Conservation (phyloP, 2,113 vertebrate species). For the Ammodytes marinus region DNA sequence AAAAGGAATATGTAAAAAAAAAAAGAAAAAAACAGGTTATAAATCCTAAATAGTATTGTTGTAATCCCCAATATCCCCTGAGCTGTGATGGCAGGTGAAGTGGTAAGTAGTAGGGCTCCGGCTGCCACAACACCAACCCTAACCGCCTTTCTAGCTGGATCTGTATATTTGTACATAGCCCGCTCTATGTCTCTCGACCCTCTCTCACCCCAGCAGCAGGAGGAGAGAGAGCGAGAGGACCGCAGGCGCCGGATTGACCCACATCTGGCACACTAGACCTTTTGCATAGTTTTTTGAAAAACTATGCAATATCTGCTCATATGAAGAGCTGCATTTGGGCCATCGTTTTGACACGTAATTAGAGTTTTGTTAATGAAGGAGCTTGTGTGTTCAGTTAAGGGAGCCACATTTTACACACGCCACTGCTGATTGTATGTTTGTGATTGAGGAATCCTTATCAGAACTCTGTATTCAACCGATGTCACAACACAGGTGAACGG, state of each 20-base stretch:
- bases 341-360: background rate
- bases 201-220: background rate
- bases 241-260: slow-evolving; percentile 55
- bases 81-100: slow-evolving; percentile 57
- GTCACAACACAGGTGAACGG: background rate
- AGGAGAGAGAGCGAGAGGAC: slow-evolving; percentile 18
- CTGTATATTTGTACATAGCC: background rate
- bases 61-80: slow-evolving; percentile 69
- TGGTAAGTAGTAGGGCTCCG: slow-evolving; percentile 73
- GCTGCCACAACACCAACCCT: slow-evolving; percentile 47
- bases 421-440: background rate
- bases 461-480: background rate
- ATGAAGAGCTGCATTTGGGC: slow-evolving; percentile 41
- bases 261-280: slow-evolving; percentile 58
- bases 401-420: background rate
- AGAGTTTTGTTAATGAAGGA: background rate
- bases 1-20: slow-evolving; percentile 19
- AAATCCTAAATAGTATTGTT: slow-evolving; percentile 79
- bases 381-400: slow-evolving; percentile 6
- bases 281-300: background rate
- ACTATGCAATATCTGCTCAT: slow-evolving; percentile 26
- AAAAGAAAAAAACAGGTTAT: slow-evolving; percentile 36
- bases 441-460: background rate
- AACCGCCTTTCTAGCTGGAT: background rate
- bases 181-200: background rate